Base-by-base conservation (phyloP, 1,140 invertebrate genomes). In the Aleiodes sp. region DNA sequence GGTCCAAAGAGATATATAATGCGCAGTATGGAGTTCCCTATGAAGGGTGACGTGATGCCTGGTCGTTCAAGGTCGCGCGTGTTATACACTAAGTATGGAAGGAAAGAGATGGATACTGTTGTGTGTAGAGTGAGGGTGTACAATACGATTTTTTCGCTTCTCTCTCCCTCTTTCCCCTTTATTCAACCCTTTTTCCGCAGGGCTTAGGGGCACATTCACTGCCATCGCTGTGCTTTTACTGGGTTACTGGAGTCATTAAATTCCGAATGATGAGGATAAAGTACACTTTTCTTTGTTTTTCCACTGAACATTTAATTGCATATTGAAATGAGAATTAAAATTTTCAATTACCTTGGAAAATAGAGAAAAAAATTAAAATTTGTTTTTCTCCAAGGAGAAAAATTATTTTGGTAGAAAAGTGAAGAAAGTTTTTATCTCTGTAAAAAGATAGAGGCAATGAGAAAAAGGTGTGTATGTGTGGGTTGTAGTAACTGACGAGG, bases 21-120 rank as follows among this genome's bases (percentile, higher is more conserved):
- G 63, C 41, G 69, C 39, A 62, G 69, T 64, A 60, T 14, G 28
- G 56, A 33, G 33, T 24, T n/a, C 46, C 19, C 12, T 52, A 41
- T 71, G 68, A 70, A 63, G 57, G 73, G 63, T 74, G 76, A 75
- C 73, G 70, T 73, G 77, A 70, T 75, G n/a, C n/a, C 73, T 28
- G 26, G 63, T 74, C 72, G 68, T 66, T 74, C 82, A 82, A 84
- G 82, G 82, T 84, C 82, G 81, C 82, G 81, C 80, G 80, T 83
- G 79, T 76, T 76, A 65, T n/a, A 70, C 67, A 57, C 61, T 31
- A 12, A 31, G 29, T 31, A 29, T n/a, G 19, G 31, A 4, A 65
- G 9, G 12, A 3, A 8, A 6, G 19, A 64, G 26, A 63, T 35
- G 28, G 21, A 63, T 63, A 24, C 10, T 21, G 14, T 46, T 46